A percentile compares a stretch with the other conserved stretches of the same genome.
Conservation (phyloP, 2,888 invertebrate genomes). For the Xylota sylvarum region DNA sequence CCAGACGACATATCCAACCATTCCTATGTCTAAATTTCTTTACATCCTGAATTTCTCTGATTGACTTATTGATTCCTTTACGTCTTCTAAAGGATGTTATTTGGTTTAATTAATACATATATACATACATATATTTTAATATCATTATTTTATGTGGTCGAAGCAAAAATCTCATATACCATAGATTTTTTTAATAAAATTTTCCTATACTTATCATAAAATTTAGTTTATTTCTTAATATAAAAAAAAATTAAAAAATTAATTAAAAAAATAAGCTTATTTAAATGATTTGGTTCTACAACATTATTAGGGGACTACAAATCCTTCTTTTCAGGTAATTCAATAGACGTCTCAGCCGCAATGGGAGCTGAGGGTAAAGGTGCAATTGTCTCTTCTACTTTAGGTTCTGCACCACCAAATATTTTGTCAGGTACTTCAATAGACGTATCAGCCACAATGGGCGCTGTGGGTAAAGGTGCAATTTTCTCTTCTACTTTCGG, state of each 20-base stretch:
- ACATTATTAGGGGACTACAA: background rate
- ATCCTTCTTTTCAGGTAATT: conserved; percentile 5
- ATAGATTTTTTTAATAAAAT: too few species aligned
- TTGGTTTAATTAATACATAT: too few species aligned
- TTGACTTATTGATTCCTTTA: too few species aligned
- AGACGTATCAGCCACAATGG: background rate
- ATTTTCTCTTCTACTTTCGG: background rate
- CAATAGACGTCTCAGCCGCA: background rate
- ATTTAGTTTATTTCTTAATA: background rate
- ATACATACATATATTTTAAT: too few species aligned
- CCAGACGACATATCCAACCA: too few species aligned
- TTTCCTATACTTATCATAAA: background rate
- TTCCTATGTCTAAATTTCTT: too few species aligned
- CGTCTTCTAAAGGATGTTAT: too few species aligned
- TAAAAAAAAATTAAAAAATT: too few species aligned
- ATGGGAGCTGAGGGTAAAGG: background rate
- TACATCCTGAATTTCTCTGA: too few species aligned
- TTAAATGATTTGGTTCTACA: background rate
- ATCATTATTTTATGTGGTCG: too few species aligned
- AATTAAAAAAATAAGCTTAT: too few species aligned
- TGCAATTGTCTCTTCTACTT: background rate
- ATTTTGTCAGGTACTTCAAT: conserved; percentile 17
- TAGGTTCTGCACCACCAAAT: conserved; percentile 7
- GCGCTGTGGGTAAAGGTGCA: background rate
- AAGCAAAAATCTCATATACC: too few species aligned